Evolutionary conservation across 2,888 invertebrate species (phyloP).

Genomic region (Pammene aurita): DNA sequence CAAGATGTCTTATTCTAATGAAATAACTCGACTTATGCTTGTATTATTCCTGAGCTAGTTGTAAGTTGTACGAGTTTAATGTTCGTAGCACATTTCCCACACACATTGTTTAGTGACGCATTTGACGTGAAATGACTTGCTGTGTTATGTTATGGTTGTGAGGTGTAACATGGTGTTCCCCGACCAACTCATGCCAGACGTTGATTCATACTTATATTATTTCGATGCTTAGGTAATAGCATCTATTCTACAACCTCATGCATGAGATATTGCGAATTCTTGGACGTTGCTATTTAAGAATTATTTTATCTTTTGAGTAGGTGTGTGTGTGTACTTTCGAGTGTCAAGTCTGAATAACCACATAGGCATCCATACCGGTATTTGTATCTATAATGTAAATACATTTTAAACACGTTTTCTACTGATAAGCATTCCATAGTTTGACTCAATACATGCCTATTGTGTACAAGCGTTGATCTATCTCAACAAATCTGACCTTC

Average conservation of each 20-base stretch:
- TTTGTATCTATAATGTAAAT: background rate
- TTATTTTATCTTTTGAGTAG: conserved; percentile 18
- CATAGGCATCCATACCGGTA: conserved; percentile 12
- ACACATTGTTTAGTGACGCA: background rate
- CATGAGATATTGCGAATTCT: conserved; percentile 8
- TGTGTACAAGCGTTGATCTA: background rate
- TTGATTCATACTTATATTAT: background rate
- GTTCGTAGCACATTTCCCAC: background rate
- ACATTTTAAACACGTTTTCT: conserved; percentile 28
- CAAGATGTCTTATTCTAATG: background rate
- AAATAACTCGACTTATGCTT: background rate
- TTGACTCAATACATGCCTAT: background rate
- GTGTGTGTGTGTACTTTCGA: too few relatives aligned
- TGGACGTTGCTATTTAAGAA: conserved; percentile 25
- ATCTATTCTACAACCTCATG: background rate
- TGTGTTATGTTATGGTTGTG: conserved; percentile 1
- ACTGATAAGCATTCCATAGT: conserved; percentile 12
- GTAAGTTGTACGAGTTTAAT: too few relatives aligned
- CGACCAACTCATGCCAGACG: conserved; percentile 15
- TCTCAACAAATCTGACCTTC: background rate
- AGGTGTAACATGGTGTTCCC: conserved; percentile 28
- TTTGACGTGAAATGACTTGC: conserved; percentile 27
- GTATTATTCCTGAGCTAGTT: background rate
- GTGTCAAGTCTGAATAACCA: conserved; percentile 13
- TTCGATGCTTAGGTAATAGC: too few relatives aligned